Base-by-base conservation (phyloP, 1,140 invertebrate species). In the Drosophila paulistorum region DNA sequence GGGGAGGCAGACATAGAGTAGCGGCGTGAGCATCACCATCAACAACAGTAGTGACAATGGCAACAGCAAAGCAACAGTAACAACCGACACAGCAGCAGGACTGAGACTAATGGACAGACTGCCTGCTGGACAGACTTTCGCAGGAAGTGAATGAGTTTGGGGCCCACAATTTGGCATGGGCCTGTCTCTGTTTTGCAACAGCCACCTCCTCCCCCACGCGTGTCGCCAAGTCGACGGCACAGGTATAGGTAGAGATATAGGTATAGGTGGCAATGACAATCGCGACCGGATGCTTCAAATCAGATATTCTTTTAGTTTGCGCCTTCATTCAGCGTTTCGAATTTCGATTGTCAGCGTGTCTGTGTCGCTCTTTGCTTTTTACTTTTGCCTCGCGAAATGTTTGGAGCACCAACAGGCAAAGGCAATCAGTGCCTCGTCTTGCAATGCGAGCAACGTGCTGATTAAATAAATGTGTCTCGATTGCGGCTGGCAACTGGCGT, bases 271-370 rank as follows among this genome's bases (percentile, higher is more conserved):
- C 84, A 90, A 89, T 89, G 84, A 89, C 84, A 89, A 89, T 89
- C 84, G 85, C 84, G 84, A 89, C 84, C 84, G 84, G 84, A 89
- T 89, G 84, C 85, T 89, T 90, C 85, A 90, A 90, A 89, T 89
- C 84, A 89, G 84, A 89, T 89, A 90, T 89, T 89, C 81, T 89
- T 84, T 89, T 89, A 90, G 81, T 90, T 89, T 89, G 81, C 77
- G 85, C 81, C 80, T 89, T 89, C 74, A 89, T 89, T 90, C 84
- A 89, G 85, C 68, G 84, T 89, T 89, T 89, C 70, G 83, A 71
- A 83, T 83, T 87, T 86, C 83, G 83, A 87, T 87, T 87, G 83
- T 87, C 83, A 83, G 82, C 81, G 77, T 86, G 81, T 81, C 82
- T 87, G 82, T 78, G 74, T 81, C 81, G 78, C 61, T 71, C 74